Conservation (phyloP, 2,797 vertebrate species). For the Kryptolebias ocellatus region DNA sequence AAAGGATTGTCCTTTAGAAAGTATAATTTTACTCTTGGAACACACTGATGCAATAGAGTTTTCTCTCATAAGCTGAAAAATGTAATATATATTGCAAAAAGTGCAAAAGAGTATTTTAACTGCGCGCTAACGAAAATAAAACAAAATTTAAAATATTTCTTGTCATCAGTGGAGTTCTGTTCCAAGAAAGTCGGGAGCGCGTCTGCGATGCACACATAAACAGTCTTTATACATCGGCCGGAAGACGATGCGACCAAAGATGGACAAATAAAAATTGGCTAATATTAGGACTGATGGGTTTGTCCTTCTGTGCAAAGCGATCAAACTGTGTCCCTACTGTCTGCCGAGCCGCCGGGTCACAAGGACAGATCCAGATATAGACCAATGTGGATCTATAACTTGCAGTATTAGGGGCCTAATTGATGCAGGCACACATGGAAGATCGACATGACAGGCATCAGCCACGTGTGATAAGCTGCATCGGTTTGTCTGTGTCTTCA, state of each 20-base stretch:
- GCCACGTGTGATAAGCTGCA: slow-evolving; percentile 65
- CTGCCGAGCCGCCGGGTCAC: slow-evolving; percentile 48
- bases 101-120: slow-evolving; percentile 3
- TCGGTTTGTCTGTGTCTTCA: slow-evolving; percentile 54
- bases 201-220: slow-evolving; percentile 29
- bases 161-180: not conserved
- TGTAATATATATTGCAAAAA: not conserved
- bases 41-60: not conserved
- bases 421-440: slow-evolving; percentile 59
- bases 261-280: not conserved
- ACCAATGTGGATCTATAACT: slow-evolving; percentile 72
- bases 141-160: not conserved
- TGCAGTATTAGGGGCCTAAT: slow-evolving; percentile 63
- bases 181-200: slow-evolving; percentile 25
- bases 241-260: not conserved
- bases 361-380: slow-evolving; percentile 62
- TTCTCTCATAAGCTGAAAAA: slow-evolving; percentile 8
- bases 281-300: slow-evolving; percentile 50
- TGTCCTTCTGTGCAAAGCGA: slow-evolving; percentile 36
- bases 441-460: slow-evolving; percentile 69
- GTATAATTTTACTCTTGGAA: slow-evolving; percentile 6
- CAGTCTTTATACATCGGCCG: slow-evolving; percentile 14
- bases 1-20: slow-evolving; percentile 21
- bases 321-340: slow-evolving; percentile 57
- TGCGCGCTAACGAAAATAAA: not conserved